Base-by-base conservation (phyloP, 1,140 invertebrate genomes). In the Linepithema humile region DNA sequence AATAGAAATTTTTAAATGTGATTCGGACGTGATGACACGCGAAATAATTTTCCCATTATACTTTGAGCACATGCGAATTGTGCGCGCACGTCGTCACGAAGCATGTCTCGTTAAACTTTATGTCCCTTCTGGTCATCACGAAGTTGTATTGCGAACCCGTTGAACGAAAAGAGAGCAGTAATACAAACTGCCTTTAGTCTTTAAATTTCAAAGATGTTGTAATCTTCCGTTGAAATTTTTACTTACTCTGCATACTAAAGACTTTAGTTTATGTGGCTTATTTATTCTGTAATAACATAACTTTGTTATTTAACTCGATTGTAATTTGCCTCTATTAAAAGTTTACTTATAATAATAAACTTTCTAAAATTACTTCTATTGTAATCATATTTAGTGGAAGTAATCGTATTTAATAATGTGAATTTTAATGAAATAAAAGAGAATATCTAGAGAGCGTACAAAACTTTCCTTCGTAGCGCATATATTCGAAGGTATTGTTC, bases 81-180 rank as follows among this genome's bases (percentile, higher is more conserved):
- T 17, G n/a, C 2, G 26, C n/a, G 45, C 12, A 32, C 48, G 26
- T 35, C 45, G 38, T 9, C 57, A 72, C 78, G 62, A 86, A 84
- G 35, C 23, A 50, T 74, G 26, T 70, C 65, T 62, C 82, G 45
- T 53, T 75, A 62, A 77, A 17, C 67, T 77, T 84, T 50, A 78
- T n/a, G 15, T 20, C n/a, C 20, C 9, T 0, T 69, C 23, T 3
- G 38, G 12, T 0, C 12, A 3, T 35, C 20, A 40, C 75, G 60
- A 84, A 29, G 83, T 26, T 50, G 62, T 20, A 17, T 67, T 29
- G 10, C 15, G 12, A 73, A 50, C 40, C 53, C 20, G 15, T 40
- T 40, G 57, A 55, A 53, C 32, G 72, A 84, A 85, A 69, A 59
- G 26, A 50, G 83, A 74, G 60, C 40, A 5, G 12, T 26, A 20